Evolutionary conservation across 1,140 invertebrate genomes (phyloP).

Genomic region (Grapholita molesta): DNA sequence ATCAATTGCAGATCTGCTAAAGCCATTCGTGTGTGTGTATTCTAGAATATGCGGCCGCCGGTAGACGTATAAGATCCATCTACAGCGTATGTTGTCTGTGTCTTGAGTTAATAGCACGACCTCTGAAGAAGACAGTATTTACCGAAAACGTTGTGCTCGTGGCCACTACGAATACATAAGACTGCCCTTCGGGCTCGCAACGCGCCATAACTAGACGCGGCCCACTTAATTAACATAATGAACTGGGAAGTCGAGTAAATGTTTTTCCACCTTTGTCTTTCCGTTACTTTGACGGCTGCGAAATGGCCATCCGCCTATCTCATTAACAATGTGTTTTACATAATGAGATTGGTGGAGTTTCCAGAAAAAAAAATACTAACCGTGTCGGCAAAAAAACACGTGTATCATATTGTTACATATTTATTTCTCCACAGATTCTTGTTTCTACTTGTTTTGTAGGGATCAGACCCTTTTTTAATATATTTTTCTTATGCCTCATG

Average conservation of each 20-base stretch:
- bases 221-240: constrained; percentile 57
- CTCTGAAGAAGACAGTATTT: neutral
- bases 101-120: neutral
- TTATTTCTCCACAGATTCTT: neutral
- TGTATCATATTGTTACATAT: neutral
- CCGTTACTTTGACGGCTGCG: constrained; percentile 43
- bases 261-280: constrained; percentile 59
- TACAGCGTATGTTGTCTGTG: neutral
- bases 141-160: neutral
- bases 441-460: neutral
- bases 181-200: neutral
- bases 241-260: constrained; percentile 50
- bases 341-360: constrained; percentile 18
- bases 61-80: neutral
- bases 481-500: neutral
- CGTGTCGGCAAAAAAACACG: neutral
- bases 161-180: neutral
- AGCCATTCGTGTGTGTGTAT: no score
- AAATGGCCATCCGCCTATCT: constrained; percentile 32
- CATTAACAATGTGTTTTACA: constrained; percentile 12
- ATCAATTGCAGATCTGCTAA: no score
- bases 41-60: no score
- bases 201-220: constrained; percentile 24
- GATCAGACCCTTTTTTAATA: neutral
- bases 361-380: neutral